These are phyloP conservation scores for Noctua janthe DNA, from an alignment of 2,888 invertebrate genomes.

Conservation along the genomic window DNA sequence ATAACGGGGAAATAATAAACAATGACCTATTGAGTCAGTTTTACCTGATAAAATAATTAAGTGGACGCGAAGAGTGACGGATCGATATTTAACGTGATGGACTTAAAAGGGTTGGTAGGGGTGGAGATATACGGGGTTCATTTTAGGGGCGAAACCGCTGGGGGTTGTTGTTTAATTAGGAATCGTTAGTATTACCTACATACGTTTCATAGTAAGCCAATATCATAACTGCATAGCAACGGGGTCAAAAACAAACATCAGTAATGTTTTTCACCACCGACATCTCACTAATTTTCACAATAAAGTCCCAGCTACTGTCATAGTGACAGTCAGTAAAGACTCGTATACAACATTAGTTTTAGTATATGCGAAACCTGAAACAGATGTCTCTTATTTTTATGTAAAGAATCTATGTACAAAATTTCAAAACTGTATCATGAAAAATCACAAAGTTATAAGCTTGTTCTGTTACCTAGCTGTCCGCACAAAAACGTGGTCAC, in stretches of 20 bases:
- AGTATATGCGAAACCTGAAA: too few species aligned
- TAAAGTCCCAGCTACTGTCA: not conserved
- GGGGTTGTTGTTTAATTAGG: not conserved
- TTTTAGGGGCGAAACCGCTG: conserved; percentile 17
- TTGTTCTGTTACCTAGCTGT: too few species aligned
- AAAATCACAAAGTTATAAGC: too few species aligned
- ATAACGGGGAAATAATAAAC: conserved; percentile 31
- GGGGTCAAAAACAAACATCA: not conserved
- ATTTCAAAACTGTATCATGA: too few species aligned
- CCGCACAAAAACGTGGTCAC: too few species aligned
- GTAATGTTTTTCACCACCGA: not conserved
- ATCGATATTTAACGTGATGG: conserved; percentile 77
- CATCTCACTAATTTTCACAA: not conserved
- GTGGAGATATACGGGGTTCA: conserved; percentile 27
- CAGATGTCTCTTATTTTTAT: too few species aligned
- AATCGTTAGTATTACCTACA: too few species aligned
- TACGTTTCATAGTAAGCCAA: not conserved
- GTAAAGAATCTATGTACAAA: too few species aligned
- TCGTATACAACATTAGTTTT: too few species aligned
- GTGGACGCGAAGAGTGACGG: conserved; percentile 69
- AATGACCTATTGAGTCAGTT: conserved; percentile 52
- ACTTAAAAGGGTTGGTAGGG: conserved; percentile 67
- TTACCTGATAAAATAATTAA: conserved; percentile 68
- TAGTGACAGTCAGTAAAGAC: not conserved
- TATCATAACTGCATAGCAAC: not conserved